Evolutionary conservation across 2,113 vertebrate species (phyloP).

Genomic region (Paraplagusia blochii): DNA sequence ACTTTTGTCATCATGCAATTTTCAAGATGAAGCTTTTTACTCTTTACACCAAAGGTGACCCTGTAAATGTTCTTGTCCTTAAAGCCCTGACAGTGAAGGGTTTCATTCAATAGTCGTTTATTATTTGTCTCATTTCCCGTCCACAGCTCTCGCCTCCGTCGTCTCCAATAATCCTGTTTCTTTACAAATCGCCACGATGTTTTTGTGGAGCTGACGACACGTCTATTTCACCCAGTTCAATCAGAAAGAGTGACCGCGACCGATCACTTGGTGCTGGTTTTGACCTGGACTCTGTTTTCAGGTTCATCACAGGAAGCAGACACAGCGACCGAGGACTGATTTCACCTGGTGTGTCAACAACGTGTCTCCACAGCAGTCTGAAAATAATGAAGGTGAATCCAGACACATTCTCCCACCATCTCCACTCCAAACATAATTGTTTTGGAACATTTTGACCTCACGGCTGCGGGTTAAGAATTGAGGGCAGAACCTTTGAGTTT

Average conservation of each 20-base stretch:
- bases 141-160: background rate
- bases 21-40: too few species aligned
- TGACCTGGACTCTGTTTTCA: background rate
- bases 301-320: background rate
- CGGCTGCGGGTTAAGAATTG: background rate
- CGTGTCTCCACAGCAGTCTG: background rate
- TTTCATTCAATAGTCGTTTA: too few species aligned
- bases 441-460: background rate
- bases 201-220: background rate
- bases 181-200: background rate
- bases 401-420: background rate
- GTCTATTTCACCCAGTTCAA: slow-evolving; percentile 5
- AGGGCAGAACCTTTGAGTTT: too few species aligned
- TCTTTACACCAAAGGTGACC: too few species aligned
- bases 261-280: background rate
- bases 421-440: background rate
- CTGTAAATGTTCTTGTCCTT: too few species aligned
- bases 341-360: background rate
- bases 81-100: too few species aligned
- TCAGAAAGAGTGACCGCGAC: slow-evolving; percentile 11
- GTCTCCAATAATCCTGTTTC: background rate
- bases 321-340: background rate
- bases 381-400: background rate
- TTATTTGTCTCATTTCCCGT: background rate
- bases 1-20: too few species aligned